Evolutionary conservation across 2,113 vertebrate species (phyloP).

Genomic region (Eurypyga helias): DNA sequence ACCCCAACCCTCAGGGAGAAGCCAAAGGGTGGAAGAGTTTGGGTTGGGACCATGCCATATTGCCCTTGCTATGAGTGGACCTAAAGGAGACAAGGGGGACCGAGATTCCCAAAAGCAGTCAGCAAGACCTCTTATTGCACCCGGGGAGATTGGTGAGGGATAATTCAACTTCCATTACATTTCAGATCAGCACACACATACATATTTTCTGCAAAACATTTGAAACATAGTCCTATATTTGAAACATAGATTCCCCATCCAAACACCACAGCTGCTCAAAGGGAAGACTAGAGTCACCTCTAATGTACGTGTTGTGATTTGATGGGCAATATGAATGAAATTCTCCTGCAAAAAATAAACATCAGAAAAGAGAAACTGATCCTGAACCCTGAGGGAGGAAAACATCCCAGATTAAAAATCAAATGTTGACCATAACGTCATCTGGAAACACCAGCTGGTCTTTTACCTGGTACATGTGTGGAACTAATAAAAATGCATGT

Average conservation of each 20-base stretch:
- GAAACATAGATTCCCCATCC: neutral
- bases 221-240: neutral
- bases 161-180: neutral
- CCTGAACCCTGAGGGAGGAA: neutral
- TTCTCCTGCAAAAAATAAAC: neutral
- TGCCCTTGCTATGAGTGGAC: rapidly evolving
- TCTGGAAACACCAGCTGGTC: neutral
- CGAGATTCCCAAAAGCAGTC: neutral
- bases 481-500: neutral
- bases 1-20: neutral
- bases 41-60: neutral
- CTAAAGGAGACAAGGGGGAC: neutral
- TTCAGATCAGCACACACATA: neutral
- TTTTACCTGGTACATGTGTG: neutral
- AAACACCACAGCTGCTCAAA: neutral
- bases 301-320: neutral
- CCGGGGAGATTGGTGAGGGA: neutral
- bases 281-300: neutral
- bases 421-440: rapidly evolving
- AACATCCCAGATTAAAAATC: neutral
- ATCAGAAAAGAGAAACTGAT: neutral
- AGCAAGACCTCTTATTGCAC: neutral
- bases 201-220: neutral
- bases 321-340: neutral
- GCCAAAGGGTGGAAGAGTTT: neutral